These are phyloP conservation scores for Gambelia wislizenii DNA, from an alignment of 2,797 vertebrate genomes.

Conservation along the genomic window DNA sequence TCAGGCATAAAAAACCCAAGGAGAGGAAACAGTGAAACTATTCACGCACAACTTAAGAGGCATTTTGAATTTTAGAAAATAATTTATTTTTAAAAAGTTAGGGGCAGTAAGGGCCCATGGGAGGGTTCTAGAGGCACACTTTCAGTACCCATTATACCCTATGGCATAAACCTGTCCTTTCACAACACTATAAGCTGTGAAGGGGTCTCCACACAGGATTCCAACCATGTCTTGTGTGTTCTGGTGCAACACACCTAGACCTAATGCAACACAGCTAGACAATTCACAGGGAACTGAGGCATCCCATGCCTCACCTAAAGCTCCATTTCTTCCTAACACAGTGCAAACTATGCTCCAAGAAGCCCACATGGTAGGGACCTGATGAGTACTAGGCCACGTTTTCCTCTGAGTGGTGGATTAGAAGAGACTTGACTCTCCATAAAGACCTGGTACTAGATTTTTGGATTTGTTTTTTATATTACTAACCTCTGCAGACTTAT, in stretches of 20 bases:
- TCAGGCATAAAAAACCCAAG: too few species aligned
- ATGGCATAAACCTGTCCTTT: not conserved
- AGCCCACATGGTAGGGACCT: not conserved
- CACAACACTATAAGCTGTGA: not conserved
- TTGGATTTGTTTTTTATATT: not conserved
- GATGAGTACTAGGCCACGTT: not conserved
- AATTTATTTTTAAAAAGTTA: too few species aligned
- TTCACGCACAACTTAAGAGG: too few species aligned
- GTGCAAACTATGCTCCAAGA: not conserved
- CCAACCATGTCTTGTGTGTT: not conserved
- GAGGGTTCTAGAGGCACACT: too few species aligned
- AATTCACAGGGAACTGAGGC: not conserved
- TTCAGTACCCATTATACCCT: not conserved
- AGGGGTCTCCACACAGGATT: not conserved
- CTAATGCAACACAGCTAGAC: not conserved
- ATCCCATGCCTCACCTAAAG: not conserved
- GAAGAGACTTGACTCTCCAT: not conserved
- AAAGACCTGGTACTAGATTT: not conserved
- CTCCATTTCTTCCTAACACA: not conserved
- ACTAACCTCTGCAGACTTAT: not conserved
- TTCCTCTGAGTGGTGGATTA: not conserved
- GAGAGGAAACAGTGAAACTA: too few species aligned
- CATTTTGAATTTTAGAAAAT: too few species aligned
- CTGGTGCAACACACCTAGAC: not conserved
- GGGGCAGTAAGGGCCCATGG: too few species aligned